A percentile compares a stretch with the other conserved stretches of the same genome.
Conservation (phyloP, 2,797 vertebrate species). For the Microctenopoma lineatum region DNA sequence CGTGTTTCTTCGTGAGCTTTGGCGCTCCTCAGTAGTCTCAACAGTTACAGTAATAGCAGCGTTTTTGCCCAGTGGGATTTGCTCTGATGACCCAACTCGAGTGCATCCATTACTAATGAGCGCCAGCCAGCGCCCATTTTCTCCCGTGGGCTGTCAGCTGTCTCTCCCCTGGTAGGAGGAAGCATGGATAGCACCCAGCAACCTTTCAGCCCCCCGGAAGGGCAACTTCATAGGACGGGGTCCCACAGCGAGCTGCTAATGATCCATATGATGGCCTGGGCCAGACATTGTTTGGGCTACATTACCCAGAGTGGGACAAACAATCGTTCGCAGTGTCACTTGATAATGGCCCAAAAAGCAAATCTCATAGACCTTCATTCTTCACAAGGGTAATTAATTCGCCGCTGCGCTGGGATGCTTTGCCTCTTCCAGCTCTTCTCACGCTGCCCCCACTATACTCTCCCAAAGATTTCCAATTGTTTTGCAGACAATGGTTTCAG, state of each 20-base stretch:
- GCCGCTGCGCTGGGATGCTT: slow-evolving; percentile 67
- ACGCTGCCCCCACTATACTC: slow-evolving; percentile 63
- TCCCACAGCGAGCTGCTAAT: slow-evolving; percentile 72
- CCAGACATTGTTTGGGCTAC: slow-evolving; percentile 77
- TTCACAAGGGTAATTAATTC: slow-evolving; percentile 82
- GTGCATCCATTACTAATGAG: slow-evolving; percentile 68
- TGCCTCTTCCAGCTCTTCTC: slow-evolving; percentile 54
- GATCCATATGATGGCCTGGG: slow-evolving; percentile 68
- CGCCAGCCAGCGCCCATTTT: slow-evolving; percentile 43
- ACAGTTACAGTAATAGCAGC: slow-evolving; percentile 44
- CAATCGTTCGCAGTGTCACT: slow-evolving; percentile 79
- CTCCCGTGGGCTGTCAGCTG: slow-evolving; percentile 63
- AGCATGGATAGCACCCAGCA: slow-evolving; percentile 43
- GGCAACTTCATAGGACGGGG: slow-evolving; percentile 50
- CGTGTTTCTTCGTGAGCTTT: slow-evolving; percentile 34
- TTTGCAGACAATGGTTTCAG: slow-evolving; percentile 80
- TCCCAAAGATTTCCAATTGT: slow-evolving; percentile 85
- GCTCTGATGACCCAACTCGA: slow-evolving; percentile 51
- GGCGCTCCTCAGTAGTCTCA: slow-evolving; percentile 40
- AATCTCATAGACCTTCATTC: slow-evolving; percentile 77
- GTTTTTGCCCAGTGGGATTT: slow-evolving; percentile 47
- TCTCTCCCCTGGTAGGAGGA: slow-evolving; percentile 46
- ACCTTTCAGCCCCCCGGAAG: slow-evolving; percentile 39
- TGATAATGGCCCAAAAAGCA: slow-evolving; percentile 78
- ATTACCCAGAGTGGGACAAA: slow-evolving; percentile 78